Evolutionary conservation across 2,797 vertebrate species (phyloP).

Genomic region (Pelodytes ibericus): DNA sequence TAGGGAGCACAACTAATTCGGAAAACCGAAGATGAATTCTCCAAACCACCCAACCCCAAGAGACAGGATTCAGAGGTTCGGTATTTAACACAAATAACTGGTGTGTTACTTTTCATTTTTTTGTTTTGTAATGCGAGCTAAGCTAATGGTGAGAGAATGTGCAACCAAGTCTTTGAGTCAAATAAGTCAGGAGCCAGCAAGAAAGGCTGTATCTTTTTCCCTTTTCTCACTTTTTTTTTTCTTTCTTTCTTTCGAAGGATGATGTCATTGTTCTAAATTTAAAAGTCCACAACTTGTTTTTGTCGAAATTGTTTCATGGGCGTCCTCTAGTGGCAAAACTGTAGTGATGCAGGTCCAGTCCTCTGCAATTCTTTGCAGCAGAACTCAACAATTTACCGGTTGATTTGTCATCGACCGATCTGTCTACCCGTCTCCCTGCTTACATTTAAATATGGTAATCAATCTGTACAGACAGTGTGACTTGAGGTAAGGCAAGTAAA

Average conservation of each 20-base stretch:
- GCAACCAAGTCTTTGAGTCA: background rate
- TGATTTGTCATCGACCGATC: background rate
- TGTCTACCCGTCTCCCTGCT: background rate
- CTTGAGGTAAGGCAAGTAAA: background rate
- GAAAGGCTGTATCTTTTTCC: background rate
- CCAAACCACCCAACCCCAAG: background rate
- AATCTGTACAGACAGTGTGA: too few relatives aligned
- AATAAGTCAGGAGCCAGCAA: background rate
- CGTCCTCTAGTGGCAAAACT: conserved; percentile 28
- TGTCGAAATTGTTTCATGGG: conserved; percentile 19
- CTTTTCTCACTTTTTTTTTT: background rate
- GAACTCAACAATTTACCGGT: background rate
- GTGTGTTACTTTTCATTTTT: background rate
- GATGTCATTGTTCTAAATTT: conserved; percentile 42
- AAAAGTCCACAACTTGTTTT: background rate
- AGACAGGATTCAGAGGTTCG: conserved; percentile 3
- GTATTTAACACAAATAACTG: conserved; percentile 8
- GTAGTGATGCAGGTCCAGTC: background rate
- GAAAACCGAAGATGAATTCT: background rate
- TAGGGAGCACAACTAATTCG: background rate
- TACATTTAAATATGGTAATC: background rate
- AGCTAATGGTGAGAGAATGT: background rate
- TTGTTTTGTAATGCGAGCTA: background rate
- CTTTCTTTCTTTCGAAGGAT: conserved; percentile 7
- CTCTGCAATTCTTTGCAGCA: background rate